Conservation (phyloP, 2,888 invertebrate genomes). For the Clepsis dumicolana region DNA sequence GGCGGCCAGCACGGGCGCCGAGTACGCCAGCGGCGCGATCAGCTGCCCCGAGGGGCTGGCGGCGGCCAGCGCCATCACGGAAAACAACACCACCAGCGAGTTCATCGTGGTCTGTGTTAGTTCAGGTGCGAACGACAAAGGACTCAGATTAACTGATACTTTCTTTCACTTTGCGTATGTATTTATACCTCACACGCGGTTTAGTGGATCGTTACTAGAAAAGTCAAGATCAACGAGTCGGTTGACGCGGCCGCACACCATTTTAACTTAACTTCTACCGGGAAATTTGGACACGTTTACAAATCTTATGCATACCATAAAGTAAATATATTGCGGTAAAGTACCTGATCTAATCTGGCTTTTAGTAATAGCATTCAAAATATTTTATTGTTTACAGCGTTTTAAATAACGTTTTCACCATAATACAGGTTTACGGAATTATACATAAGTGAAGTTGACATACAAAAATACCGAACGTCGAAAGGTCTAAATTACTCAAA, state of each 20-base stretch:
- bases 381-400: too few relatives aligned
- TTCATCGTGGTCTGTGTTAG: conserved; percentile 87
- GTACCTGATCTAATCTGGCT: neutral
- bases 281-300: neutral
- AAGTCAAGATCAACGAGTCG: conserved; percentile 80
- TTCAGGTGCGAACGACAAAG: conserved; percentile 71
- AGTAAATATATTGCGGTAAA: neutral
- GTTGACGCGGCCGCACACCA: neutral
- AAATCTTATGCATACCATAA: neutral
- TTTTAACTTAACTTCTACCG: neutral
- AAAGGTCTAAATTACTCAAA: too few relatives aligned
- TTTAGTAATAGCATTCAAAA: too few relatives aligned
- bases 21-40: conserved; percentile 48
- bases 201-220: conserved; percentile 60
- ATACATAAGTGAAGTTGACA: too few relatives aligned
- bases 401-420: too few relatives aligned
- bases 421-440: too few relatives aligned
- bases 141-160: conserved; percentile 76
- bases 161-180: conserved; percentile 65
- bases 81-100: conserved; percentile 88
- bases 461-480: too few relatives aligned
- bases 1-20: conserved; percentile 57
- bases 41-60: conserved; percentile 63
- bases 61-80: conserved; percentile 81
- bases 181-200: conserved; percentile 69